These are phyloP conservation scores for Pemphigus obesinymphae DNA, from an alignment of 1,140 invertebrate genomes.

Conservation along the genomic window DNA sequence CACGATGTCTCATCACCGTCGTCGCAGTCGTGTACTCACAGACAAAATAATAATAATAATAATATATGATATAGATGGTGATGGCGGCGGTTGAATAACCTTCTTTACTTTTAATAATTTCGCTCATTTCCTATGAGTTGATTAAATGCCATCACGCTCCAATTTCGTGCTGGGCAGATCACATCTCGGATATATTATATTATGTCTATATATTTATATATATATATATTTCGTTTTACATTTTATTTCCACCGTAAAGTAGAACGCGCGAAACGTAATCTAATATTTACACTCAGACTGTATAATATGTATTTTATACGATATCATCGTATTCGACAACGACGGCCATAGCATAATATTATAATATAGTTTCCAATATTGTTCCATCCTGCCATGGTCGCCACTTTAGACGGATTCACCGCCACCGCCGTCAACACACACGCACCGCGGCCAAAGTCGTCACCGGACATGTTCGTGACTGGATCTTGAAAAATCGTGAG, in stretches of 20 bases:
- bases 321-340: too few species aligned
- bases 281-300: not conserved
- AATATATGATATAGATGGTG: not conserved
- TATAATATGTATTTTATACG: too few species aligned
- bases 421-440: too few species aligned
- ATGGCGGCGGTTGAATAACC: slow-evolving; percentile 15
- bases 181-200: not conserved
- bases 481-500: too few species aligned
- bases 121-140: slow-evolving; percentile 8
- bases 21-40: not conserved
- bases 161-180: not conserved
- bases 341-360: not conserved
- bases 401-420: too few species aligned
- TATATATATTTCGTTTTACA: not conserved
- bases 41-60: not conserved
- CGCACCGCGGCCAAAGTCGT: too few species aligned
- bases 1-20: not conserved
- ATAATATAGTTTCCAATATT: too few species aligned
- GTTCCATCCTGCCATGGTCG: too few species aligned
- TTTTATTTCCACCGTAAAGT: not conserved
- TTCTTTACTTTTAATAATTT: slow-evolving; percentile 7
- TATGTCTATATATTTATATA: not conserved
- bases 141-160: slow-evolving; percentile 32
- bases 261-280: not conserved
- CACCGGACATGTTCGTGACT: too few species aligned